Evolutionary conservation across 2,888 invertebrate species (phyloP).

Genomic region (Parnassius smintheus): DNA sequence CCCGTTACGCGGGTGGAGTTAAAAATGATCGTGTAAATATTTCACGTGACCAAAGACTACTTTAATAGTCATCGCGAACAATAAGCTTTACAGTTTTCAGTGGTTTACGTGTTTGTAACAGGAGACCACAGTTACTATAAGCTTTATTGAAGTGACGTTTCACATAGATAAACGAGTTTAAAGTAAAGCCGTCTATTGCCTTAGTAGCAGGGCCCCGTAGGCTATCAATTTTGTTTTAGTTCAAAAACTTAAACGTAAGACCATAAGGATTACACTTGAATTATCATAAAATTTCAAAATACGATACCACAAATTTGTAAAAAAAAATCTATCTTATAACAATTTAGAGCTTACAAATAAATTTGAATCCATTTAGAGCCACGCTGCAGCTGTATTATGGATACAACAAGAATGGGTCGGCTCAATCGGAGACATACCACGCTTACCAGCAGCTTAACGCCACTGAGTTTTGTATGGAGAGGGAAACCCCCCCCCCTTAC

Average conservation of each 20-base stretch:
- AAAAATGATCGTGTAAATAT: too few relatives aligned
- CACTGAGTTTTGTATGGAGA: too few relatives aligned
- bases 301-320: background rate
- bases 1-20: too few relatives aligned
- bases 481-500: too few relatives aligned
- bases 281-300: background rate
- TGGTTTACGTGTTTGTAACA: too few relatives aligned
- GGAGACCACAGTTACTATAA: background rate
- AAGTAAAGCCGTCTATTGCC: background rate
- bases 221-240: background rate
- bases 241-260: background rate
- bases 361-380: background rate
- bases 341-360: background rate
- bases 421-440: too few relatives aligned
- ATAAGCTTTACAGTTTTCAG: too few relatives aligned
- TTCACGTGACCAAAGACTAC: too few relatives aligned
- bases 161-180: background rate
- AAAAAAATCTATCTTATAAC: background rate
- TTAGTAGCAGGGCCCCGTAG: background rate
- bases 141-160: background rate
- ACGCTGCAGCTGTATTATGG: too few relatives aligned
- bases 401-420: too few relatives aligned
- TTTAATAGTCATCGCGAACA: too few relatives aligned
- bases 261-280: background rate
- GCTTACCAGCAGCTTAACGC: too few relatives aligned